These are phyloP conservation scores for Taenaris catops DNA, from an alignment of 2,888 invertebrate species.

Conservation along the genomic window DNA sequence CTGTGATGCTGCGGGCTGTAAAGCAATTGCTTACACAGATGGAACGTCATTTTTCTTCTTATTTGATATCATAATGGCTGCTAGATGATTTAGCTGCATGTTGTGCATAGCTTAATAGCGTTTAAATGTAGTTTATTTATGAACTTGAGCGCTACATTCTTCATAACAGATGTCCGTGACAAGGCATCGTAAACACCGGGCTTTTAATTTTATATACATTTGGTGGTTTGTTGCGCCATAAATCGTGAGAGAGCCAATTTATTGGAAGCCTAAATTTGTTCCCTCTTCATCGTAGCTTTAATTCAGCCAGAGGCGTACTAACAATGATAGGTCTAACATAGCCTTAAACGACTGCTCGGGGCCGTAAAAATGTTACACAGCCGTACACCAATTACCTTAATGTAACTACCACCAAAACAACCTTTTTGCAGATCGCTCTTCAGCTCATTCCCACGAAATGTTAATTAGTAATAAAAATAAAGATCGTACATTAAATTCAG, in stretches of 20 bases:
- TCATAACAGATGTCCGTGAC: conserved; percentile 21
- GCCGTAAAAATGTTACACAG: conserved; percentile 69
- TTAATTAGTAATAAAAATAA: conserved; percentile 64
- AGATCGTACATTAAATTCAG: conserved; percentile 35
- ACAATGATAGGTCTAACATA: conserved; percentile 62
- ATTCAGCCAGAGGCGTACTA: conserved; percentile 48
- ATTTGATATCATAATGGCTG: conserved; percentile 29
- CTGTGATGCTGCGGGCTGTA: conserved; percentile 48
- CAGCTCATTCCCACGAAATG: conserved; percentile 50
- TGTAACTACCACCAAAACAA: conserved; percentile 64
- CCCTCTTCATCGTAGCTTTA: conserved; percentile 61
- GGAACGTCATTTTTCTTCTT: conserved; percentile 38
- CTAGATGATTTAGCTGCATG: conserved; percentile 20
- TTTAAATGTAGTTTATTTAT: conserved; percentile 17
- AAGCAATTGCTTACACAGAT: conserved; percentile 45
- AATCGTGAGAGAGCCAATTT: conserved; percentile 52
- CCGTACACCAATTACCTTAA: conserved; percentile 73
- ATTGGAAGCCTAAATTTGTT: conserved; percentile 58
- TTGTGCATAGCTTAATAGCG: conserved; percentile 12
- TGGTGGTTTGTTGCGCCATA: conserved; percentile 15
- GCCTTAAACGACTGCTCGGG: conserved; percentile 47
- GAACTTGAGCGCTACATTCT: conserved; percentile 12
- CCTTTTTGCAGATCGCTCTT: conserved; percentile 56
- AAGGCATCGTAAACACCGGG: conserved; percentile 27
- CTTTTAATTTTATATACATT: conserved; percentile 20